Base-by-base conservation (phyloP, 2,888 invertebrate species). In the Barypeithes pellucidus region DNA sequence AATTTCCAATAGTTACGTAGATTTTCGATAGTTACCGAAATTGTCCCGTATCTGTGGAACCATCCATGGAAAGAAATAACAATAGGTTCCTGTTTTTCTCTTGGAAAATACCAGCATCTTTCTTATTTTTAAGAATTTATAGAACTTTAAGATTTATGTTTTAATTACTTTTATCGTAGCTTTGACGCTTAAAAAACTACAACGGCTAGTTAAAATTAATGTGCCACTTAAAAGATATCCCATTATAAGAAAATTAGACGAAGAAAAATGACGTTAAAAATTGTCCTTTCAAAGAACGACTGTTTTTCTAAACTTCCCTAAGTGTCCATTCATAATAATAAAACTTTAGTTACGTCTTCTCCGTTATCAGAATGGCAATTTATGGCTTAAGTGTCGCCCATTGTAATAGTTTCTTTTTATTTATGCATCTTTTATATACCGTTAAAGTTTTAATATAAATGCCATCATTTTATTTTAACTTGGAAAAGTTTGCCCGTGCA, bases 221-320 rank as follows among this genome's bases (percentile, higher is more conserved):
- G 12, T 11, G 12, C n/a, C 2, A 16, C 43, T 14, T 43, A 16
- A 43, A 43, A 16, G 16, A 43, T 16, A 39, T 39, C 12, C 39
- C 3, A 39, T 39, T 14, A 43, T 16, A 16, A 3, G 43, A 43
- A 16, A 43, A 43, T 5, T 16, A 43, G 43, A 43, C 16, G 43
- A 16, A 5, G 43, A 43, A 43, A 43, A 43, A 43, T 43, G 12
- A 43, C 43, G 12, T 43, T 43, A 43, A 39, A 43, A 43, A 16
- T 1, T 43, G 16, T 43, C 16, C 43, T 16, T 43, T 43, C 43
- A 43, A 43, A 16, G n/a, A 16, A 16, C 43, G 12, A 16, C 43
- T 41, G 43, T 43, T 43, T n/a, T 43, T 43, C 16, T 14, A 39
- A 39, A 39, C n/a, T 29, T 29, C 4, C n/a, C n/a, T 39, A n/a